Evolutionary conservation across 2,113 vertebrate species (phyloP), one percentile per base, ranked within the genome.

Genomic region (Beaufortia kweichowensis): DNA sequence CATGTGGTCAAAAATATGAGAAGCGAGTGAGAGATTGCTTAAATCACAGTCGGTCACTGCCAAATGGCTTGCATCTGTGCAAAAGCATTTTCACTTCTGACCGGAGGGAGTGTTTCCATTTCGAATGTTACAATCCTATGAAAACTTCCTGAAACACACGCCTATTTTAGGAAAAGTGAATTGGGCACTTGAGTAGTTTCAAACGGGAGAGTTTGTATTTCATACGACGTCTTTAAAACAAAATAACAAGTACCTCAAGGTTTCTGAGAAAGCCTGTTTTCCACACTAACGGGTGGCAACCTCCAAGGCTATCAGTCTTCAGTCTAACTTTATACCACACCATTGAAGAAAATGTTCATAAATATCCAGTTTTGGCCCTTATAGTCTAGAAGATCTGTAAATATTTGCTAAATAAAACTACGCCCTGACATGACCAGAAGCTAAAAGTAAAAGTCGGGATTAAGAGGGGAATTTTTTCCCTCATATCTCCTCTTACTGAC

Each of bases 361-460:
- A 3, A 67, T 15, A n/a, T 46, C 14, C 48, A n/a, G 26, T 14
- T 31, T 8, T 68, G 1, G 17, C 3, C 10, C 23, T 57, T 12
- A 26, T 5, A 71, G 9, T 2, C 31, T 2, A 26, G 2, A 11
- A n/a, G 24, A 19, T 57, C 21, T 11, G 23, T 41, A 31, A 24
- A 15, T 4, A n/a, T 70, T 70, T 24, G 23, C 3, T 2, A 26
- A 71, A 57, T 11, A 15, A 10, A 12, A 59, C 68, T 28, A 39
- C 68, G 3, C 33, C 31, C 33, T 39, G 68, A 39, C 31, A 57
- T 56, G 48, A 46, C 29, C 62, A 15, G 15, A 69, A 7, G 75
- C 10, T 76, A 75, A 78, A 81, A 79, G 82, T 81, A 78, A 83
- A 79, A 83, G 78, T 66, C 28, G 23, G 28, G 4, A 17, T 75